Base-by-base conservation (phyloP, 1,140 invertebrate species). In the Melipona quadrifasciata region DNA sequence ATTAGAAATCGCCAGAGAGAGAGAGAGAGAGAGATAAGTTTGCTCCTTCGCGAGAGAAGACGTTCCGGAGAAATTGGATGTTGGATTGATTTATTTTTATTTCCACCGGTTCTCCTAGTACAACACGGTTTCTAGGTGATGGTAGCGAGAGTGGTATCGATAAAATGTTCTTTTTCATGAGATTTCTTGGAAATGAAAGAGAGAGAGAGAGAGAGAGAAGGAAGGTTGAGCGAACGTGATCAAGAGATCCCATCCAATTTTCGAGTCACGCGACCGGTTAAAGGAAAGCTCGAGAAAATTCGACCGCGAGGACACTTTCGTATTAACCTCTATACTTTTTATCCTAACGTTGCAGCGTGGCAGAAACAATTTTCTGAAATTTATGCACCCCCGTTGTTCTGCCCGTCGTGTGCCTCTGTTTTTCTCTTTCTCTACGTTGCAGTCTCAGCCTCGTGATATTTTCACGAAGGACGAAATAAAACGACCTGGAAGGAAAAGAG, bases 321-420 rank as follows among this genome's bases (percentile, higher is more conserved):
- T 91, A 92, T 91, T 91, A 92, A 89, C 87, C 87, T 86, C 89
- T 71, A 67, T 84, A 82, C 79, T 86, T 86, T 77, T 87, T 87
- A 78, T 85, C 82, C 86, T 74, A 84, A 87, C 89, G 88, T 87
- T 80, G 88, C 80, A 82, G 86, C 83, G 77, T 79, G 90, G 73
- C 89, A 91, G 90, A 92, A 92, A 93, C 92, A 93, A 93, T 93
- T 93, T 93, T 84, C 90, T 90, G 75, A 92, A 93, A 92, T 92
- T 92, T 93, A 93, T 93, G 91, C 92, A 92, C 91, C 91, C 92
- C 90, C 6, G 90, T 71, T 73, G 47, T 74, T 47, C 34, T 31
- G 16, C 65, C 24, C 75, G 39, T 68, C 65, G 31, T 58, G 55
- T 61, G 27, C 24, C 61, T 53, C 55, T 39, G 24, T 31, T 39